Base-by-base conservation (phyloP, 2,888 invertebrate species). In the Coleophora deauratella region DNA sequence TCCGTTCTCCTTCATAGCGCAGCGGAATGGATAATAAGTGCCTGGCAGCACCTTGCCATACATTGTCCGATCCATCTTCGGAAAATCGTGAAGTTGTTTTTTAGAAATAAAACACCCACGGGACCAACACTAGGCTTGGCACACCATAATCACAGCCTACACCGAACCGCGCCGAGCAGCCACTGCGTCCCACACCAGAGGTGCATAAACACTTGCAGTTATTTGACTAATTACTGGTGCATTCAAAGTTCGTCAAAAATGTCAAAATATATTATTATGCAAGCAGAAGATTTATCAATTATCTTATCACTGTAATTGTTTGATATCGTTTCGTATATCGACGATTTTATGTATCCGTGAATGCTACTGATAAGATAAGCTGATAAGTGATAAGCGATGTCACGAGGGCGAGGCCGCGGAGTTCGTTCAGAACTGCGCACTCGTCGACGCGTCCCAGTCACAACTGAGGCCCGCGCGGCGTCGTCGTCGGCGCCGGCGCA, bases 21-120 rank as follows among this genome's bases (percentile, higher is more conserved):
- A 94, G 77, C 94, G 90, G 79, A 93, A 95, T 40, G 95, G 95
- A 65, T 94, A 93, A 76, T 94, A 90, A 68, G 92, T 92, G 62
- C 94, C 93, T 41, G 93, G 94, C 72, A 91, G 90, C 67, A 94
- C 89, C 87, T 94, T 94, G 55, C 95, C 95, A 74, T 95, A 95
- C 94, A 94, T 95, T 73, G 94, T 93, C 72, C 95, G 90, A 89
- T 95, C 95, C 95, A 95, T 94, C 62, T 61, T 74, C 67, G 60
- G 58, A 72, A 73, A 79, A 80, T 84, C 72, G 66, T 62, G 58
- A 57, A 62, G 66, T 62, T 64, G 71, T 67, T 67, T 76, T 70
- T 69, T 65, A 67, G 66, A 70, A 74, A 72, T 68, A 72, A 72
- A 69, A 72, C 77, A 79, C 81, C 78, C 81, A 81, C 82, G 58